Base-by-base conservation (phyloP, 1,140 invertebrate genomes). In the Pseudachorutes palmiensis region DNA sequence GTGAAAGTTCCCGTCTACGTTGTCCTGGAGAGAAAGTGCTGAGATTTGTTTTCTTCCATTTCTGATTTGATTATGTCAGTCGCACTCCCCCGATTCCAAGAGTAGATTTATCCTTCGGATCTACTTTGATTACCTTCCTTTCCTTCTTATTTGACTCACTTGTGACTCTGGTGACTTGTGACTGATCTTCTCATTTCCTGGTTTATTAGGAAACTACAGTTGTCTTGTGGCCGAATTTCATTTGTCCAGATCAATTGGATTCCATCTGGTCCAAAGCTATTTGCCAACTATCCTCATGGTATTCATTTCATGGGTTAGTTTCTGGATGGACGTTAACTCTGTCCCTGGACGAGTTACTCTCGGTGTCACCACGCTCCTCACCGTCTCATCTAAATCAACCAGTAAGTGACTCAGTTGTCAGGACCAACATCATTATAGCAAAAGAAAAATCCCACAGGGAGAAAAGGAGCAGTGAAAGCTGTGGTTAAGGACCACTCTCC, bases 281-380 rank as follows among this genome's bases (percentile, higher is more conserved):
- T 76, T 87, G 59, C 85, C 85, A 1, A 85, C 83, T 24, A 83
- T 85, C 41, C 58, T 60, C 24, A 60, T 60, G 58, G 58, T 60
- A 5, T 22, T 31, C 3, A 60, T 60, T 30, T 60, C 58, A 12
- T 60, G 58, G 58, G 58, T 60, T 2, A 29, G 24, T 60, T 60
- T 60, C 30, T 60, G 58, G 58, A 60, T 60, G 58, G 58, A 60
- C 24, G 58, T 60, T 9, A 60, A 85, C 67, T 81, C 83, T 2
- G 83, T 85, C n/a, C 84, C 84, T 1, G 84, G 82, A 28, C 75
- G 84, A 36, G 83, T 84, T 24, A 84, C 84, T 14, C 78, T 86
- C 2, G 82, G 83, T 14, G 83, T 85, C 60, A 85, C 84, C 9
- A 86, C 84, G 1, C 77, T 84, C 12, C 76, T 84, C 5, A 82